Conservation (phyloP, 53 echinoderm and acorn worm genomes). For the Astropecten irregularis region DNA sequence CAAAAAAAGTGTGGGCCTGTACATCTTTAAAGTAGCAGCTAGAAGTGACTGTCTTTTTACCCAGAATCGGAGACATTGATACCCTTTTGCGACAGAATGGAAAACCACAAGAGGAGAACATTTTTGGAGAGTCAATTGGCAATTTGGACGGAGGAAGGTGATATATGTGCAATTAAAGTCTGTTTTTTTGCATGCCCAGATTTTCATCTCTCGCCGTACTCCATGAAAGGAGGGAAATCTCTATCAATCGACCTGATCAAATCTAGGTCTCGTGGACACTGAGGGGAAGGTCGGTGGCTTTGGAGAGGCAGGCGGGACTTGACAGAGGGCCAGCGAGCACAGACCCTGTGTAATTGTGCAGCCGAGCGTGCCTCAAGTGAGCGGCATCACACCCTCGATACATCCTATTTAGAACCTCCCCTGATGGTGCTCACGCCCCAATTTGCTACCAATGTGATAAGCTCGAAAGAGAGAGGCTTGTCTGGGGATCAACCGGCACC, state of each 20-base stretch:
- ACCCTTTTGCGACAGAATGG: too few relatives aligned
- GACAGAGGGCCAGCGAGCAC: background rate
- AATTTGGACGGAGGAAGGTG: background rate
- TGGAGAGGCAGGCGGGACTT: background rate
- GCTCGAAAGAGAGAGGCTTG: background rate
- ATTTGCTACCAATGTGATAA: background rate
- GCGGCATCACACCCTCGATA: background rate
- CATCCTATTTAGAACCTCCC: conserved; percentile 45
- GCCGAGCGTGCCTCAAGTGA: background rate
- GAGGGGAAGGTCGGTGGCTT: too few relatives aligned
- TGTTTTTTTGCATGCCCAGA: background rate
- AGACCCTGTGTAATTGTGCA: background rate
- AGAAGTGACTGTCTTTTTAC: too few relatives aligned
- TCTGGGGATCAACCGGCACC: too few relatives aligned
- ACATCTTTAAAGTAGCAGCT: too few relatives aligned
- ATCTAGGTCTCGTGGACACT: conserved; percentile 1
- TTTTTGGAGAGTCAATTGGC: background rate
- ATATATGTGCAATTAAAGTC: conserved; percentile 2
- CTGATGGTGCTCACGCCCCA: background rate
- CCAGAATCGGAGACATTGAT: too few relatives aligned
- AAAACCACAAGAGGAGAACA: too few relatives aligned
- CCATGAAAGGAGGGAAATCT: background rate
- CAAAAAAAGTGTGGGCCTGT: too few relatives aligned
- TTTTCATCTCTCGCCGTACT: too few relatives aligned
- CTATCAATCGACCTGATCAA: background rate